Conservation (phyloP, 2,113 vertebrate species). For the Dicentrarchus labrax region DNA sequence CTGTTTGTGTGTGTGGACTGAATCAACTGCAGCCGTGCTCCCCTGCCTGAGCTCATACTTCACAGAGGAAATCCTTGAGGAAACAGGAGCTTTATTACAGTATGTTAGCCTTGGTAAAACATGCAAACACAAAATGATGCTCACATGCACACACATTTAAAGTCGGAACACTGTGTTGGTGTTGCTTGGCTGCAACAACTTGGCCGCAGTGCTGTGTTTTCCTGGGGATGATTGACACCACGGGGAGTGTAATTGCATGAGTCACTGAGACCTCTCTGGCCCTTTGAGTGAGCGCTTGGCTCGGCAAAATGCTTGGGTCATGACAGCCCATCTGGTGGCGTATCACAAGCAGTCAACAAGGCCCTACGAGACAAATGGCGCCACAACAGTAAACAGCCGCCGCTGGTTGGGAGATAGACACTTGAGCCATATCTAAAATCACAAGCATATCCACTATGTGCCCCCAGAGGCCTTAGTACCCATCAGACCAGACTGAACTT, state of each 20-base stretch:
- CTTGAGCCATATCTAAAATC: constrained; percentile 58
- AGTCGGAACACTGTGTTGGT: neutral
- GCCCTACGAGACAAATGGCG: constrained; percentile 61
- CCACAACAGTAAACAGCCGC: constrained; percentile 44
- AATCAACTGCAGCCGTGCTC: constrained; percentile 43
- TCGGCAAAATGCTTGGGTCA: constrained; percentile 70
- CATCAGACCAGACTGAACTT: neutral
- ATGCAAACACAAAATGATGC: neutral
- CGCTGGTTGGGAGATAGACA: constrained; percentile 25
- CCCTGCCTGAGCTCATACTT: neutral
- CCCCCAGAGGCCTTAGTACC: constrained; percentile 23
- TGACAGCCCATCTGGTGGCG: constrained; percentile 73
- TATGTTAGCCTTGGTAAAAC: neutral
- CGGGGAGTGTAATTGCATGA: constrained; percentile 62
- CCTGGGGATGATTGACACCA: constrained; percentile 69
- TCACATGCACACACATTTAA: neutral
- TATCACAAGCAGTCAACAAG: constrained; percentile 69
- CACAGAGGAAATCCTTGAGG: constrained; percentile 34
- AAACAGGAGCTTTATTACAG: constrained; percentile 22
- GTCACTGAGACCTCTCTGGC: constrained; percentile 62
- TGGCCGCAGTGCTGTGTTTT: constrained; percentile 5
- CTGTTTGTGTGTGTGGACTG: constrained; percentile 39
- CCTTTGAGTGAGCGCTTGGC: constrained; percentile 61
- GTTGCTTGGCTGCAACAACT: neutral
- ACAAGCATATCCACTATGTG: constrained; percentile 37